Percentiles rank a stretch among this genome's conserved stretches.
Conservation (phyloP, 2,113 vertebrate species). For the Bubo blakistoni region DNA sequence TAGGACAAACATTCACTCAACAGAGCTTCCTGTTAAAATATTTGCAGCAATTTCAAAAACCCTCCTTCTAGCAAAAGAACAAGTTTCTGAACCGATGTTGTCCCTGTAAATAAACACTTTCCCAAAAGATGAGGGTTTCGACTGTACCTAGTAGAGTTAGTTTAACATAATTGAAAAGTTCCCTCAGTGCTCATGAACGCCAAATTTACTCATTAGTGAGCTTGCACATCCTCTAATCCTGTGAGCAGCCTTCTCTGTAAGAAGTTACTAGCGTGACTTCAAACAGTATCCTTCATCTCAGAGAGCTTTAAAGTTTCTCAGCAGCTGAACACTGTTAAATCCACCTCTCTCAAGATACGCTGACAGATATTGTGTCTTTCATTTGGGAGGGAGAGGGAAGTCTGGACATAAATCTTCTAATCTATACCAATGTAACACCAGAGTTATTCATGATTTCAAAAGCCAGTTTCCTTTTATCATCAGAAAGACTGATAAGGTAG, state of each 20-base stretch:
- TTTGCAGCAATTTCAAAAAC: background rate
- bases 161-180: background rate
- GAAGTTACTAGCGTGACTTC: background rate
- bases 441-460: background rate
- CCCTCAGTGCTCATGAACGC: background rate
- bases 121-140: background rate
- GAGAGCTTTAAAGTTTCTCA: background rate
- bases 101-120: background rate
- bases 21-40: background rate
- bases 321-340: background rate
- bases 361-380: background rate
- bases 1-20: background rate
- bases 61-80: background rate
- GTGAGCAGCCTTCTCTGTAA: background rate
- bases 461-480: background rate
- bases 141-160: background rate
- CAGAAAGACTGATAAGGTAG: background rate
- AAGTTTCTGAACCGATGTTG: background rate
- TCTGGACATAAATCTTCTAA: background rate
- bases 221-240: fast-evolving
- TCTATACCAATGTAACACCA: background rate
- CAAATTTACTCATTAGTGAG: background rate
- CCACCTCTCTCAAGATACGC: background rate
- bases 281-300: background rate
- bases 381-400: background rate